Evolutionary conservation across 2,888 invertebrate genomes (phyloP).

Genomic region (Brenthis daphne): DNA sequence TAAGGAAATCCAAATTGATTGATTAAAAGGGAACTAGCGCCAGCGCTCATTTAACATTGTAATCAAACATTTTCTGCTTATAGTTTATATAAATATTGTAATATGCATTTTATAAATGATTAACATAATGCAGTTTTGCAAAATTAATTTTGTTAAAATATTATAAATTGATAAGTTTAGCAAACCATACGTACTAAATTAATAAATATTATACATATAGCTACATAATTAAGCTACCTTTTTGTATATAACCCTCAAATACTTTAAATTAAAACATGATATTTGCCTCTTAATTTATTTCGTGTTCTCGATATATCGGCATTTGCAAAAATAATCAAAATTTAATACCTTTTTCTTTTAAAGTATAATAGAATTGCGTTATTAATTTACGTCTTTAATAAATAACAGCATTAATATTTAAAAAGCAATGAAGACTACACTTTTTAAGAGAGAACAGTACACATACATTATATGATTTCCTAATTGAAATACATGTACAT

Average conservation of each 20-base stretch:
- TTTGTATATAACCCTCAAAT: neutral
- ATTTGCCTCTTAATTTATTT: no score
- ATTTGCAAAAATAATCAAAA: no score
- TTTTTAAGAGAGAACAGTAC: constrained; percentile 15
- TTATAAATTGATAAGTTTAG: neutral
- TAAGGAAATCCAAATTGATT: neutral
- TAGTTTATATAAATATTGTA: neutral
- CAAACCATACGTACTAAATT: neutral
- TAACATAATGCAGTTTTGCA: constrained; percentile 6
- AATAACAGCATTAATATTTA: neutral
- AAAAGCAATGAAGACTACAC: neutral
- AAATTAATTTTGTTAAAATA: neutral
- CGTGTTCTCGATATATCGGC: no score
- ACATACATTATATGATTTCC: constrained; percentile 14
- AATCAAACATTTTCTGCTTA: neutral
- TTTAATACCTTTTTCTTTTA: no score
- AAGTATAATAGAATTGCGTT: no score
- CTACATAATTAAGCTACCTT: neutral
- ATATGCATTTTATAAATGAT: neutral
- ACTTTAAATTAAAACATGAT: no score
- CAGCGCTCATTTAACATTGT: constrained; percentile 15
- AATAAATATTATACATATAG: no score
- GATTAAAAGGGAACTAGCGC: constrained; percentile 6
- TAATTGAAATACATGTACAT: constrained; percentile 30
- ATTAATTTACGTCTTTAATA: no score